Conservation (phyloP, 2,888 invertebrate genomes). For the Oxytorus armatus region DNA sequence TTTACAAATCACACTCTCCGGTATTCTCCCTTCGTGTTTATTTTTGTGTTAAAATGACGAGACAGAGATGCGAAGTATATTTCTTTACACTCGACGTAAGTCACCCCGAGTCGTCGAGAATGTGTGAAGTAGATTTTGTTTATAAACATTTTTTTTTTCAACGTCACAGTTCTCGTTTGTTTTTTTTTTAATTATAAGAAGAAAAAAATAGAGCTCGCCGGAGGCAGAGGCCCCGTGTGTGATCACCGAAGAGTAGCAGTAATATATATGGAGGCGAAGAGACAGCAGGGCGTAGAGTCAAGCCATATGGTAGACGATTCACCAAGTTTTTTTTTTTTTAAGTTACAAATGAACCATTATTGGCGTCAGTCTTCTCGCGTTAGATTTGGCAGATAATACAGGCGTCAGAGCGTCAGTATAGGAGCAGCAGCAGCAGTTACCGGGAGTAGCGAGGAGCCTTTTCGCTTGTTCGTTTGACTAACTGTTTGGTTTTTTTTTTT, state of each 20-base stretch:
- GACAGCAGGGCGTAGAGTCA: conserved; percentile 61
- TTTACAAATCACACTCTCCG: conserved; percentile 32
- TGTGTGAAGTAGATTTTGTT: conserved; percentile 46
- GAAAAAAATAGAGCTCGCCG: conserved; percentile 42
- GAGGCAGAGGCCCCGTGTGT: conserved; percentile 28
- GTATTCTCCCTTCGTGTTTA: conserved; percentile 16
- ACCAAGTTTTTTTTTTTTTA: conserved; percentile 43
- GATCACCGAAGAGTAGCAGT: conserved; percentile 51
- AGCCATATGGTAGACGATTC: conserved; percentile 60
- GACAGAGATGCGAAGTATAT: conserved; percentile 30
- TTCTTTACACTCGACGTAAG: conserved; percentile 34
- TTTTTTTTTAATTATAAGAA: conserved; percentile 30
- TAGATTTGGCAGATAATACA: conserved; percentile 60
- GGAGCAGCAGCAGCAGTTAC: conserved; percentile 52
- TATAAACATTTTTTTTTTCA: conserved; percentile 24
- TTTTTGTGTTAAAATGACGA: conserved; percentile 45
- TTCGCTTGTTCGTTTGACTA: conserved; percentile 45
- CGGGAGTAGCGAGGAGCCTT: conserved; percentile 42
- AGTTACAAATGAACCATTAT: conserved; percentile 53
- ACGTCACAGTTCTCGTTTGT: conserved; percentile 44
- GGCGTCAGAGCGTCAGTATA: conserved; percentile 48
- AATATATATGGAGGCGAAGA: conserved; percentile 55
- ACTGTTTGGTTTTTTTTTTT: conserved; percentile 39
- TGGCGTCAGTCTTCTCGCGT: conserved; percentile 53
- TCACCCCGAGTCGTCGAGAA: conserved; percentile 39